A percentile compares a stretch with the other conserved stretches of the same genome.
Conservation (phyloP, 2,113 vertebrate genomes). For the Mandrillus leucophaeus region DNA sequence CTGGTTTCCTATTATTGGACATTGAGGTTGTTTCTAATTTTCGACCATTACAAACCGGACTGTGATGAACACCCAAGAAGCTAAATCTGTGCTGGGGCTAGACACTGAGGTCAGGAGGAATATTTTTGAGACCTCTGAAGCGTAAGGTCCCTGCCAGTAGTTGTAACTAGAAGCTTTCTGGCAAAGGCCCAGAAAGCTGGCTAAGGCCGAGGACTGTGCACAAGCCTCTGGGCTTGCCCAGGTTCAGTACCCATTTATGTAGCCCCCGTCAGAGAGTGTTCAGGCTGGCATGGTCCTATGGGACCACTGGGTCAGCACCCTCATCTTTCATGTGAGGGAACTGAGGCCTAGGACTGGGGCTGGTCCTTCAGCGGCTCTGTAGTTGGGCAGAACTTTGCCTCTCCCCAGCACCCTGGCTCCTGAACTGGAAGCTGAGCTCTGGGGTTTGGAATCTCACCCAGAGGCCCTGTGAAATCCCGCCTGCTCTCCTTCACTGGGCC, state of each 20-base stretch:
- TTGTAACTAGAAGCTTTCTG: conserved; percentile 62
- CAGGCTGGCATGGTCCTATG: neutral
- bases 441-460: conserved; percentile 1
- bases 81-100: conserved; percentile 18
- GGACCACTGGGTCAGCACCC: neutral
- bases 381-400: neutral
- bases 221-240: neutral
- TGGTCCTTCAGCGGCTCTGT: neutral
- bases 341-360: neutral
- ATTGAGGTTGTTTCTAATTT: conserved; percentile 42
- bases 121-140: conserved; percentile 54
- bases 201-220: neutral
- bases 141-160: conserved; percentile 17
- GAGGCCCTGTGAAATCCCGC: neutral
- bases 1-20: conserved; percentile 31
- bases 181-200: conserved; percentile 41
- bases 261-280: neutral
- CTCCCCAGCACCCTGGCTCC: neutral
- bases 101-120: conserved; percentile 46
- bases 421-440: neutral
- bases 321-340: neutral
- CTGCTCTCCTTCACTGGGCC: neutral
- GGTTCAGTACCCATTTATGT: conserved; percentile 31
- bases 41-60: neutral
- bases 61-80: conserved; percentile 43